Percentiles rank a stretch among this genome's conserved stretches.
phyloP scores from a whole-genome alignment of 1,140 invertebrate genomes.

The Phthorimaea operculella region DNA sequence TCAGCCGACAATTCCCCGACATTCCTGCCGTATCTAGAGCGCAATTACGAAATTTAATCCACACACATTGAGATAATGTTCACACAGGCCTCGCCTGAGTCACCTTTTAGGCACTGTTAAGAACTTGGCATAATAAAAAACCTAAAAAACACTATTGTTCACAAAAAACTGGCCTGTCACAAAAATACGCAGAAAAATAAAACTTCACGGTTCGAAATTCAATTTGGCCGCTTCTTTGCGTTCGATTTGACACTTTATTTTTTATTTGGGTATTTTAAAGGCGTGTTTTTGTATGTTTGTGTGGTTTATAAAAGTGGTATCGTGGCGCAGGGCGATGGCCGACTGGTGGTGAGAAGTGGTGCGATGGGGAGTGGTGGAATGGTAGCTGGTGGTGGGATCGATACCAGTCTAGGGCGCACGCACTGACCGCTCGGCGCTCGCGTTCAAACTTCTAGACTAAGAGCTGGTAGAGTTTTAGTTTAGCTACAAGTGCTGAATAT shows the following conservation, averaged over 20 bases:
- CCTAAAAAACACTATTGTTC: constrained; percentile 10
- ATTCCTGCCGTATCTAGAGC: constrained; percentile 16
- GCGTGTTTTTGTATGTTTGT: constrained; percentile 20
- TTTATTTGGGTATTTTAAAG: constrained; percentile 16
- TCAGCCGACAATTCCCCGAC: not conserved
- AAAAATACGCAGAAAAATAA: constrained; percentile 18
- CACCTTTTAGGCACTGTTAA: constrained; percentile 35
- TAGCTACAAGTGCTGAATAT: no score
- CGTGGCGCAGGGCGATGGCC: constrained; percentile 52
- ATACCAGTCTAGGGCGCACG: constrained; percentile 60
- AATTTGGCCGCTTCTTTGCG: not conserved
- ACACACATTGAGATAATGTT: constrained; percentile 43
- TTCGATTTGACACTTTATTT: constrained; percentile 9
- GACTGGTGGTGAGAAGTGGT: constrained; percentile 42
- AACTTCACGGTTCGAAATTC: constrained; percentile 12
- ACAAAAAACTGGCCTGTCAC: constrained; percentile 7
- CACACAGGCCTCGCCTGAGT: constrained; percentile 39
- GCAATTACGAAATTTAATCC: constrained; percentile 43
- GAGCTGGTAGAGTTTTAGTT: no score
- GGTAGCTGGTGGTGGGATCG: constrained; percentile 56
- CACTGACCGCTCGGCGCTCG: constrained; percentile 44
- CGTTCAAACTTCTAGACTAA: no score
- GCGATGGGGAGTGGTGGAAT: constrained; percentile 52
- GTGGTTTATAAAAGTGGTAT: constrained; percentile 32
- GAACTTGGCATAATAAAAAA: constrained; percentile 17